phyloP scores from a whole-genome alignment of 2,888 invertebrate species.

The Luperina nickerlii region DNA sequence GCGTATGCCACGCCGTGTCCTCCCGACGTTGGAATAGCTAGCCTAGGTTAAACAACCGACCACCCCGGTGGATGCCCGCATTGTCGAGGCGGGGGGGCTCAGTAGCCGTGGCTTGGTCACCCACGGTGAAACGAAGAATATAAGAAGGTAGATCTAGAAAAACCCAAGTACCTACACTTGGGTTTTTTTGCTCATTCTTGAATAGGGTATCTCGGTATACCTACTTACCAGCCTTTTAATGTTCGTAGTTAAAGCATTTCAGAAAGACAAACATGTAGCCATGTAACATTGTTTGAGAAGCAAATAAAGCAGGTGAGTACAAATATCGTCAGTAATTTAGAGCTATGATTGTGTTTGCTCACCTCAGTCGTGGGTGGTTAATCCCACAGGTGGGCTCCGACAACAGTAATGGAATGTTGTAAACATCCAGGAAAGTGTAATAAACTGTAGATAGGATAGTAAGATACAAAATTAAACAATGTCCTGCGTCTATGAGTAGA shows the following conservation, averaged over 20 bases:
- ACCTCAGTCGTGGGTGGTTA: conserved; percentile 74
- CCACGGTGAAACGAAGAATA: too few relatives aligned
- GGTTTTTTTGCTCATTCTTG: not conserved
- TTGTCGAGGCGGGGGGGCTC: too few relatives aligned
- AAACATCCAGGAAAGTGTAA: conserved; percentile 18
- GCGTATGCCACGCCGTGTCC: too few relatives aligned
- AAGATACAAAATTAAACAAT: not conserved
- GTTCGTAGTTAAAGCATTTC: conserved; percentile 36
- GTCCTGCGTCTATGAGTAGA: not conserved
- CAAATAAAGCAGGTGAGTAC: conserved; percentile 69
- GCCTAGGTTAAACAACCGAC: too few relatives aligned
- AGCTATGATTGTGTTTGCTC: conserved; percentile 70
- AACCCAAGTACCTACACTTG: too few relatives aligned
- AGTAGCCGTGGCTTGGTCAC: too few relatives aligned
- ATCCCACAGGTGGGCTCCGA: conserved; percentile 71
- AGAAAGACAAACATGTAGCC: conserved; percentile 47
- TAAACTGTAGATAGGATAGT: conserved; percentile 5
- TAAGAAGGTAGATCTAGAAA: too few relatives aligned
- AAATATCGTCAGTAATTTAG: conserved; percentile 67
- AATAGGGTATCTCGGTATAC: not conserved
- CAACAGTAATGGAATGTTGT: conserved; percentile 68
- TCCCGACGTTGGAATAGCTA: too few relatives aligned
- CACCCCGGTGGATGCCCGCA: too few relatives aligned
- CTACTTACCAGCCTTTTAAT: too few relatives aligned
- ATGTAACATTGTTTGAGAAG: conserved; percentile 62